Evolutionary conservation across 2,888 invertebrate species (phyloP).

Genomic region (Hirtodrosophila confusa): DNA sequence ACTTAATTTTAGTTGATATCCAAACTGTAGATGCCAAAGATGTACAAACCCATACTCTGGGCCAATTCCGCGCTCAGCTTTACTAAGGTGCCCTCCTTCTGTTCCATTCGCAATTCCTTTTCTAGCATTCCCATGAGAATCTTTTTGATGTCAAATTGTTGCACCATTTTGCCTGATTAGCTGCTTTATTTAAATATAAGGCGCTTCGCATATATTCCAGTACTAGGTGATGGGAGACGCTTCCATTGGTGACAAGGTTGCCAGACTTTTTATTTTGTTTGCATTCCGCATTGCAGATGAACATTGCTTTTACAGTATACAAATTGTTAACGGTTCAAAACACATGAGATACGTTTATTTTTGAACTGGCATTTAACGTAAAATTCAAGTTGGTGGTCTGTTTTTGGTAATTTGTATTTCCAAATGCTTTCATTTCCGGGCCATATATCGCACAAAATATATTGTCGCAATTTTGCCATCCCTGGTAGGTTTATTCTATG

Average conservation of each 20-base stretch:
- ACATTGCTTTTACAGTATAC: neutral
- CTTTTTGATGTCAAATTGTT: constrained; percentile 22
- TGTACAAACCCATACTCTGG: constrained; percentile 32
- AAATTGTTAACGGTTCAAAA: no score
- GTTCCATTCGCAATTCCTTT: constrained; percentile 28
- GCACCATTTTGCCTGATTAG: constrained; percentile 12
- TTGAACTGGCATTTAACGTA: no score
- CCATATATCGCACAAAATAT: no score
- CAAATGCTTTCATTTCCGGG: no score
- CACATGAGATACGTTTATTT: no score
- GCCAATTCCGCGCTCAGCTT: constrained; percentile 39
- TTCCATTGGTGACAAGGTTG: constrained; percentile 19
- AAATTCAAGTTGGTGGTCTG: no score
- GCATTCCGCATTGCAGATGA: constrained; percentile 8
- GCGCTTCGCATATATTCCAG: constrained; percentile 29
- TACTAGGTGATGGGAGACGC: constrained; percentile 17
- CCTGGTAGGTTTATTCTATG: neutral
- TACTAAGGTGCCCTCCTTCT: constrained; percentile 14
- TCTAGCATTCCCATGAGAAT: constrained; percentile 40
- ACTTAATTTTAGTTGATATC: neutral
- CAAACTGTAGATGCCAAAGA: neutral
- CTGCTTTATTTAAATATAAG: constrained; percentile 18
- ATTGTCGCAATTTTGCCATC: no score
- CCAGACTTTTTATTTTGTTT: constrained; percentile 17
- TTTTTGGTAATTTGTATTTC: no score